Percentiles rank a stretch among this genome's conserved stretches.
phyloP scores from a whole-genome alignment of 2,797 vertebrate genomes.

The Leptoclinus maculatus region DNA sequence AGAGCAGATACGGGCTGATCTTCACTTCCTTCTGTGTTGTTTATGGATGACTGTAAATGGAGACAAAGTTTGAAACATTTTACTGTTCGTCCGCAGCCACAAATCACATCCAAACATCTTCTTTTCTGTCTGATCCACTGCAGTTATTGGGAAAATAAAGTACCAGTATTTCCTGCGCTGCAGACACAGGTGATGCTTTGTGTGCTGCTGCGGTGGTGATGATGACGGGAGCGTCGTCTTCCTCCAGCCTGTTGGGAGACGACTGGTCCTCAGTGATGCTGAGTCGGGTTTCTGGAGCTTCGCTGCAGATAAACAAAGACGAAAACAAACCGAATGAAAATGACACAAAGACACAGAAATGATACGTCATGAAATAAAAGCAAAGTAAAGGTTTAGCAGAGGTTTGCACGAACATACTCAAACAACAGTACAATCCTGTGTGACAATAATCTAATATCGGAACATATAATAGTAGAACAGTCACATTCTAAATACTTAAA shows the following conservation, averaged over 20 bases:
- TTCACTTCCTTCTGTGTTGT: slow-evolving; percentile 50
- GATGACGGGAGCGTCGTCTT: slow-evolving; percentile 20
- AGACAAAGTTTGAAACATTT: slow-evolving; percentile 24
- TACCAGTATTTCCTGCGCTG: slow-evolving; percentile 48
- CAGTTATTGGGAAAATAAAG: not conserved
- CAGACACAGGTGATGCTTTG: slow-evolving; percentile 41
- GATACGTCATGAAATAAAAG: not conserved
- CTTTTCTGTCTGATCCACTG: not conserved
- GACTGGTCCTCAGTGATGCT: slow-evolving; percentile 72
- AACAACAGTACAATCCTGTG: not conserved
- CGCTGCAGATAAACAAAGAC: slow-evolving; percentile 58
- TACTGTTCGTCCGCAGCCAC: not conserved
- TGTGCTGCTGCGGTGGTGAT: slow-evolving; percentile 36
- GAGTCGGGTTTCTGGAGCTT: slow-evolving; percentile 75
- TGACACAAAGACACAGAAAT: not conserved
- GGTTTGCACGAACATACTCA: not conserved
- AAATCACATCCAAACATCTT: not conserved
- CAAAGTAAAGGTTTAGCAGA: no score
- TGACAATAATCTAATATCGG: not conserved
- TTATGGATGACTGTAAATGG: slow-evolving; percentile 62
- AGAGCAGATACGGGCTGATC: slow-evolving; percentile 57
- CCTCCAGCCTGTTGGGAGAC: slow-evolving; percentile 78
- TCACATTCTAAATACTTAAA: not conserved
- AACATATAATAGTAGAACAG: no score
- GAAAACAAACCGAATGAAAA: not conserved